Percentiles rank a stretch among this genome's conserved stretches.
Conservation (phyloP, 2,113 vertebrate genomes). For the Furnarius figulus region DNA sequence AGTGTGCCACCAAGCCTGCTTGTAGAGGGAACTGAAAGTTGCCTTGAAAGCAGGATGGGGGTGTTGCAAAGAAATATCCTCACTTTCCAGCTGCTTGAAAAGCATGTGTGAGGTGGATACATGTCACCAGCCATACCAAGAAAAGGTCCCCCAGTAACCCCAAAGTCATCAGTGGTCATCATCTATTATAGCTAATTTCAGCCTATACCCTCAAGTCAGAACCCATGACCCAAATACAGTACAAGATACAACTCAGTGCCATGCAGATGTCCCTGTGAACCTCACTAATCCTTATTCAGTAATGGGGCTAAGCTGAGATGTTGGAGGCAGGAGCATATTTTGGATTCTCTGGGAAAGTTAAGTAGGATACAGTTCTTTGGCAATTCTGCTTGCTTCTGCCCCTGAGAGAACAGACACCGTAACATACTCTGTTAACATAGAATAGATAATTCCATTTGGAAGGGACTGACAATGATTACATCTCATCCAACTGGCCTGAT, state of each 20-base stretch:
- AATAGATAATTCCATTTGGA: not conserved
- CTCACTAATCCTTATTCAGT: not conserved
- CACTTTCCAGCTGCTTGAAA: not conserved
- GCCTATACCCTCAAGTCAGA: not conserved
- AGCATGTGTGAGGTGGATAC: fast-evolving
- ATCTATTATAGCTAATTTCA: not conserved
- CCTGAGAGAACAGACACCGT: not conserved
- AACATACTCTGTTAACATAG: not conserved
- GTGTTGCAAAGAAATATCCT: not conserved
- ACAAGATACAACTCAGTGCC: not conserved
- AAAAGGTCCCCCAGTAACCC: not conserved
- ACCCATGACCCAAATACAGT: not conserved
- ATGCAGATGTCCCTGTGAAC: not conserved
- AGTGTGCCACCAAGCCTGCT: not conserved
- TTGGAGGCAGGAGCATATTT: not conserved
- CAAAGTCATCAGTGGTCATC: not conserved
- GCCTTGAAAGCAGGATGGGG: not conserved
- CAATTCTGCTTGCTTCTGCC: not conserved
- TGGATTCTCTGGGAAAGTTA: not conserved
- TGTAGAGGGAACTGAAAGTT: not conserved
- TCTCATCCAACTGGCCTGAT: not conserved
- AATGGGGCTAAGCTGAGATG: not conserved
- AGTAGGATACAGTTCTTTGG: not conserved
- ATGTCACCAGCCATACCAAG: fast-evolving
- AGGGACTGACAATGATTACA: not conserved